A percentile compares a stretch with the other conserved stretches of the same genome.
phyloP scores from a whole-genome alignment of 2,113 vertebrate species.

The Mesoclemmys tuberculata region DNA sequence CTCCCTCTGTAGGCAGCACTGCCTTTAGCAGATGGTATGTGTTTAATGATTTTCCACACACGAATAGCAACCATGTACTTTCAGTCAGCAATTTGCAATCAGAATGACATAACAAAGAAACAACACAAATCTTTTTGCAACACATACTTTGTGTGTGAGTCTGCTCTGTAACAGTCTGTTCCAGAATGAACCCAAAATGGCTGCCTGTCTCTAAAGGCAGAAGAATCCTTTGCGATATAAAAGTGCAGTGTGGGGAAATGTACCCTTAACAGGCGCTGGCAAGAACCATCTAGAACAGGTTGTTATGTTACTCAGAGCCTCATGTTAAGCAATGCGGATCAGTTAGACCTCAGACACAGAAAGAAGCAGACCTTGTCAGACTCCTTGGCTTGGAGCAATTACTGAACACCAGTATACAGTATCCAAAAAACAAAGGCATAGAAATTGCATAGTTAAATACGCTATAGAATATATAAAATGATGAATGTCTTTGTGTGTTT shows the following conservation, averaged over 20 bases:
- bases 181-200: constrained; percentile 37
- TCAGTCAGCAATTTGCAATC: not conserved
- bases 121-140: not conserved
- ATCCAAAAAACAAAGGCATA: not conserved
- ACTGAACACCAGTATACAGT: not conserved
- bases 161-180: not conserved
- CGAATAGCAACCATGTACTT: not conserved
- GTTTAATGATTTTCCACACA: not conserved
- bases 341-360: not conserved
- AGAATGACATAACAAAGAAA: not conserved
- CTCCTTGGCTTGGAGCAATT: not conserved
- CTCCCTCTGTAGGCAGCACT: not conserved
- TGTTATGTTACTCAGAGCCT: not conserved
- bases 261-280: not conserved
- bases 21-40: constrained; percentile 7
- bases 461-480: not conserved
- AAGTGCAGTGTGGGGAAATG: not conserved
- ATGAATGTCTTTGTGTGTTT: constrained; percentile 24
- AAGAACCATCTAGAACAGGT: not conserved
- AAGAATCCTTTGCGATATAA: constrained; percentile 38
- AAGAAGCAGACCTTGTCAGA: not conserved
- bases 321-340: not conserved
- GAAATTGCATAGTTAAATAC: not conserved
- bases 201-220: constrained; percentile 33
- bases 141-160: constrained; percentile 1